These are phyloP conservation scores for Anguilla obscura DNA, from an alignment of 2,797 vertebrate species.

Conservation along the genomic window DNA sequence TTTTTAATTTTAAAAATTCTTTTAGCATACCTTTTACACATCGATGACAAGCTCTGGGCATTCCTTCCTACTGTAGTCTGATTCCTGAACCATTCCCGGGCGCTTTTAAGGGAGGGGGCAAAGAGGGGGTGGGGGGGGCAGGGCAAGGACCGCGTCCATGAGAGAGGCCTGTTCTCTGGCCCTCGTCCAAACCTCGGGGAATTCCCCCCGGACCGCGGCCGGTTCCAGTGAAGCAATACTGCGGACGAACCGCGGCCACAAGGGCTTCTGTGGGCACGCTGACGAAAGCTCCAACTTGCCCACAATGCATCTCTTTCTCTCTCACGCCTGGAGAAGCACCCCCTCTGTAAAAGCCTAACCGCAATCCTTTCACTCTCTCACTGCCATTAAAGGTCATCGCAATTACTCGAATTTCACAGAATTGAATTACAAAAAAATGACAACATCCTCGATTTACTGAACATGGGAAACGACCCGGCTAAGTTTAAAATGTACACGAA, in stretches of 20 bases:
- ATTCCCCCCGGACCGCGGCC: background rate
- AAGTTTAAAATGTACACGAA: background rate
- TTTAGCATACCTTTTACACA: background rate
- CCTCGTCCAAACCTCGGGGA: background rate
- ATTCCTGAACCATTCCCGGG: background rate
- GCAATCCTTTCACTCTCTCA: background rate
- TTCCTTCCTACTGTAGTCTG: background rate
- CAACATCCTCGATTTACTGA: background rate
- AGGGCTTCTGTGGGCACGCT: background rate
- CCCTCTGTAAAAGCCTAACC: background rate
- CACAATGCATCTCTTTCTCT: constrained; percentile 19
- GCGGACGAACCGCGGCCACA: background rate
- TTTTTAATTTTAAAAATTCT: background rate
- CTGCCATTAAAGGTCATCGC: background rate
- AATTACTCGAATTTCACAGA: background rate
- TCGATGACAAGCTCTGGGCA: background rate
- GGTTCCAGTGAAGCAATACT: background rate
- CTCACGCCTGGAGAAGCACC: background rate
- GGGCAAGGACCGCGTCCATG: background rate
- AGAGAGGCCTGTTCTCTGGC: background rate
- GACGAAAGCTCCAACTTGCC: background rate
- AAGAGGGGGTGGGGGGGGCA: background rate
- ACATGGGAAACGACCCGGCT: background rate
- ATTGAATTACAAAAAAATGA: background rate
- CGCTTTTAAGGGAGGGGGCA: background rate